phyloP scores from a whole-genome alignment of 2,888 invertebrate species.

The Acanthosepion lycidas region DNA sequence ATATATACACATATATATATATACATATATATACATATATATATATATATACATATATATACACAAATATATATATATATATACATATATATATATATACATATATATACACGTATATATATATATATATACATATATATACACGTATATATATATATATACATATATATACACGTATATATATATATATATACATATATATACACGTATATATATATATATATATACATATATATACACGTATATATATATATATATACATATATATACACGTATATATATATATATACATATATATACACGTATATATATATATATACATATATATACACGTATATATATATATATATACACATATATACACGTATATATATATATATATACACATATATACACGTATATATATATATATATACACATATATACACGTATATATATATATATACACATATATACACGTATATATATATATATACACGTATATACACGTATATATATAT shows the following conservation, averaged over 20 bases:
- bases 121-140: background rate
- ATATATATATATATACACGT: no score
- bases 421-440: no score
- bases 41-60: constrained; percentile 34
- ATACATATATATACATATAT: background rate
- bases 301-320: no score
- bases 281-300: no score
- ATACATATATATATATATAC: background rate
- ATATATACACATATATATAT: background rate
- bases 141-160: background rate
- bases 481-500: no score
- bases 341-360: no score
- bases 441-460: no score
- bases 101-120: background rate
- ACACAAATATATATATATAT: background rate
- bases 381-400: no score
- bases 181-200: background rate
- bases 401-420: no score
- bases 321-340: no score
- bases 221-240: background rate
- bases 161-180: constrained; percentile 33
- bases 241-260: constrained; percentile 2
- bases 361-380: no score
- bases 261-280: background rate
- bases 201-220: background rate